These are phyloP conservation scores for Rhinoderma darwinii DNA, from an alignment of 2,113 vertebrate species.

Conservation along the genomic window DNA sequence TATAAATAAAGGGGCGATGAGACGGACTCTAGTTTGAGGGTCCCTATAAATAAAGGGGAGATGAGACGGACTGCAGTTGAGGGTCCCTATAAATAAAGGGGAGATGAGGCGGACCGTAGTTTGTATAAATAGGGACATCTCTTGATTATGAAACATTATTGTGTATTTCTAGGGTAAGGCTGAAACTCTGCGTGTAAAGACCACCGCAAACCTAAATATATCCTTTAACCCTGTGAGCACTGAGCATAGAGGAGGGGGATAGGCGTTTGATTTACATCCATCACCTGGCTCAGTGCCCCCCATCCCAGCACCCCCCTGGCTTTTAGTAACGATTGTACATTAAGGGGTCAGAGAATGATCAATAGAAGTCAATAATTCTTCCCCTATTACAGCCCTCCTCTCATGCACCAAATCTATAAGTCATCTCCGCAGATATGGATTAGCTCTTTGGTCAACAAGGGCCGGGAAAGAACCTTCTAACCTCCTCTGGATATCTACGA, in stretches of 20 bases:
- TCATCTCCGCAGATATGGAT: constrained; percentile 57
- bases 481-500: constrained; percentile 1
- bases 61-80: neutral
- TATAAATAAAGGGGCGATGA: too few species aligned
- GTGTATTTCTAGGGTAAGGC: neutral
- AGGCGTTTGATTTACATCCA: neutral
- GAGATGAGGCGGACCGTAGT: too few species aligned
- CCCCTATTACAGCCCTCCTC: constrained; percentile 28
- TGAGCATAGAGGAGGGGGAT: neutral
- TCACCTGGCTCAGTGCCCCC: neutral
- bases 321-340: constrained; percentile 47
- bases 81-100: neutral
- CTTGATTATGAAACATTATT: neutral
- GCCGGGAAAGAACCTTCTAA: constrained; percentile 19
- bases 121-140: neutral
- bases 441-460: constrained; percentile 47
- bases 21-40: too few species aligned
- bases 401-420: constrained; percentile 46
- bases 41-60: too few species aligned
- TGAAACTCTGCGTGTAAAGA: neutral
- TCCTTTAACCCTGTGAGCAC: neutral
- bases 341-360: constrained; percentile 49
- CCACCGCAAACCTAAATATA: neutral
- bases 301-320: neutral
- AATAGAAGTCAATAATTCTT: constrained; percentile 53